A percentile compares a stretch with the other conserved stretches of the same genome.
Evolutionary conservation across 1,140 invertebrate genomes (phyloP).

Genomic region (Anastrepha obliqua): DNA sequence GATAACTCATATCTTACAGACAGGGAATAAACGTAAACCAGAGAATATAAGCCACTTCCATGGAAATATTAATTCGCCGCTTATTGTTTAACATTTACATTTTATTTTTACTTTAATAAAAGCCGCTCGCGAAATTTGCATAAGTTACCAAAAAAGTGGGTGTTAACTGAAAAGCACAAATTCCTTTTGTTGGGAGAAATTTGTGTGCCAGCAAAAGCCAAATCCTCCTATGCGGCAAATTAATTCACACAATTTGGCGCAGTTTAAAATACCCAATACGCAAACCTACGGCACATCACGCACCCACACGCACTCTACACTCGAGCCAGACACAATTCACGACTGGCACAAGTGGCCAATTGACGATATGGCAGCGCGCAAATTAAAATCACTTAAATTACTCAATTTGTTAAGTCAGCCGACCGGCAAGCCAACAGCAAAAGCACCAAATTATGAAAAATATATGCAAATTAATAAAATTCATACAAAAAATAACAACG

Average conservation of each 20-base stretch:
- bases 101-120: neutral
- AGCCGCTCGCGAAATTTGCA: slow-evolving; percentile 11
- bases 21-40: neutral
- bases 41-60: neutral
- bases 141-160: neutral
- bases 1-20: no score
- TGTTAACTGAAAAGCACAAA: neutral
- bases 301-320: neutral
- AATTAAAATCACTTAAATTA: slow-evolving; percentile 40
- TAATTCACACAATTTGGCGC: slow-evolving; percentile 44
- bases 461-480: slow-evolving; percentile 44
- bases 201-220: neutral
- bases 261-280: slow-evolving; percentile 19
- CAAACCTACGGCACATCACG: neutral
- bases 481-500: neutral
- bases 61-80: neutral
- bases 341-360: neutral
- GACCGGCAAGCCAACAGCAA: neutral
- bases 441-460: neutral
- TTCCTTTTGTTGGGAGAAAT: neutral
- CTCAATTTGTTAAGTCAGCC: neutral
- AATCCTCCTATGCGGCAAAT: slow-evolving; percentile 17
- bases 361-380: neutral
- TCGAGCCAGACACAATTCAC: neutral
- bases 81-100: neutral